These are phyloP conservation scores for Leucoraja ocellata DNA, from an alignment of 2,797 vertebrate genomes.

Conservation along the genomic window DNA sequence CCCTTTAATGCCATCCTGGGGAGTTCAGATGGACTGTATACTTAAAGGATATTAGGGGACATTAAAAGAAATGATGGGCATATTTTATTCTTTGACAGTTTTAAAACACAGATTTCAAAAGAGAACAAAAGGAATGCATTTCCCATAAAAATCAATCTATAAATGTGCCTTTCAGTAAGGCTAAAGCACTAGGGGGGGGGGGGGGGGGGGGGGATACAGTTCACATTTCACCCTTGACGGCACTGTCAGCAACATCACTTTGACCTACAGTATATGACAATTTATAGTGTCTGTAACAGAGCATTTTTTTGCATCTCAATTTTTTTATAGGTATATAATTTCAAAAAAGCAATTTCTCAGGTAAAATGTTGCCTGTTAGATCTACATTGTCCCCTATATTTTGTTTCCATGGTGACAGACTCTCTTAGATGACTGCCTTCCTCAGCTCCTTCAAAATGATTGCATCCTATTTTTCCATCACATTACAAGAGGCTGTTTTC, in stretches of 20 bases:
- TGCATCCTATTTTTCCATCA: slow-evolving; percentile 76
- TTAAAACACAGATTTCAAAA: slow-evolving; percentile 31
- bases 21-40: not conserved
- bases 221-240: slow-evolving; percentile 67
- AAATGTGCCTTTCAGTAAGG: slow-evolving; percentile 30
- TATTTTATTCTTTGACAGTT: slow-evolving; percentile 33
- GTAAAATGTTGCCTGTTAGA: slow-evolving; percentile 76
- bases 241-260: slow-evolving; percentile 66
- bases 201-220: slow-evolving; percentile 1
- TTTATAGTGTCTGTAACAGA: slow-evolving; percentile 65
- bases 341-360: slow-evolving; percentile 73
- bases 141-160: slow-evolving; percentile 38
- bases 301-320: slow-evolving; percentile 36
- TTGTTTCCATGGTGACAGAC: slow-evolving; percentile 72
- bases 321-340: slow-evolving; percentile 68
- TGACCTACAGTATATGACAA: slow-evolving; percentile 71
- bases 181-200: not conserved
- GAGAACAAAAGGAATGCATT: slow-evolving; percentile 28
- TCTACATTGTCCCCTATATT: slow-evolving; percentile 68
- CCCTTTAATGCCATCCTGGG: not conserved
- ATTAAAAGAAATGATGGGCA: slow-evolving; percentile 30
- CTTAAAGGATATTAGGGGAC: not conserved
- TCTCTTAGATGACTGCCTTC: slow-evolving; percentile 77
- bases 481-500: slow-evolving; percentile 77
- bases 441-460: slow-evolving; percentile 71